Evolutionary conservation across 2,888 invertebrate genomes (phyloP), one percentile per base, ranked within the genome.

Genomic region (Callyntrura guangdongensis): DNA sequence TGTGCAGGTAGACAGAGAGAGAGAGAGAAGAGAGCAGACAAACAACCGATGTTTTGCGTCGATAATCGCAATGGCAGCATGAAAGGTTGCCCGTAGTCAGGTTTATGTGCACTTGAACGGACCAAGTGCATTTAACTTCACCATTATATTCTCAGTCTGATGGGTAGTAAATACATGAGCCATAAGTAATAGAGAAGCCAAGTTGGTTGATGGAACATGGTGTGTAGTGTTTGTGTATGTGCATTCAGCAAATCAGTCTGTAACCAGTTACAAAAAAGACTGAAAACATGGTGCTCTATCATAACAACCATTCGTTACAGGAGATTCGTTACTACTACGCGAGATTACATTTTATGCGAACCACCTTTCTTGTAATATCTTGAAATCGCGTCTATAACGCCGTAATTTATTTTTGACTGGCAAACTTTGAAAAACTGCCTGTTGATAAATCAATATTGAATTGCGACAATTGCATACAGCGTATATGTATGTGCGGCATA

Each of bases 21-120:
- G 17, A 9, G 6, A 45, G 69, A 45, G 45, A 36, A 59, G 17
- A 64, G 25, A 82, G n/a, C 61, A 61, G 25, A 22, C 67, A 27
- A 45, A 87, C 49, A 87, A 64, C 64, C 79, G 88, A 88, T 79
- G 53, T 49, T 88, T 27, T 64, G 27, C 4, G n/a, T 72, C 72
- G 81, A 87, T 88, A 88, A 88, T 69, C 49, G 67, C 22, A 77
- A 74, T 11, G 53, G 36, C 49, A 89, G 83, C 89, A 89, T 74
- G 74, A 83, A 89, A 83, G 89, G 83, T 61, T 69, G 83, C 89
- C 61, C 89, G 69, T 56, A 56, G 20, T 53, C 49, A 77, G 22
- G 53, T 77, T 77, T 77, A 77, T 25, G 53, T 77, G 77, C 77
- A 77, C 53, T 53, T 53, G 77, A 77, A 12, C 49, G 49, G 25